Base-by-base conservation (phyloP, 2,797 vertebrate species). In the Cryptoblepharus egeriae region DNA sequence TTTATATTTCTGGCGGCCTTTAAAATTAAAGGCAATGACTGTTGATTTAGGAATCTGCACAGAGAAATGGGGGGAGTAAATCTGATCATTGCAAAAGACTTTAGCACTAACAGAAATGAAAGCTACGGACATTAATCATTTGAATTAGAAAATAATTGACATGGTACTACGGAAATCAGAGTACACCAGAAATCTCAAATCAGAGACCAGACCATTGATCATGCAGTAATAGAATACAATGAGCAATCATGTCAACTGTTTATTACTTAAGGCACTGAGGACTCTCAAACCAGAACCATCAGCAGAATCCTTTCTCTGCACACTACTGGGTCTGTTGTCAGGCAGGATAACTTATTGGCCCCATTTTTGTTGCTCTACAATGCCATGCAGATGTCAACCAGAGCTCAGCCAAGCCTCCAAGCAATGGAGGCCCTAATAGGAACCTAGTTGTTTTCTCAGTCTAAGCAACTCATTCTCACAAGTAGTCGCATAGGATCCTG, bases 11-110 rank as follows among this genome's bases (percentile, higher is more conserved):
- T 39, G 30, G 30, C n/a, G 39, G 3, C 60, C 28, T 78, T 20
- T 77, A 35, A 69, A 82, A 72, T 49, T 49, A 77, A 80, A 80
- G 49, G 22, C 26, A 52, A 69, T 45, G 35, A 9, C 32, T 49
- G 3, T 6, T 55, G 58, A 79, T 71, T 69, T 70, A 70, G 28
- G 52, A 18, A 3, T 75, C n/a, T 69, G 26, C 45, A 13, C 22
- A 67, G n/a, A 52, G 55, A 71, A 79, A 58, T 4, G 9, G 16
- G 20, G 12, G 55, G 28, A 57, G 60, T 42, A 58, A 72, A 57
- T 39, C 15, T 55, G 60, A 57, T 28, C 39, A 16, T 42, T 35
- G 52, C 13, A n/a, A 20, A n/a, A 11, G 1, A 28, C 20, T n/a
- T 64, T 26, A 72, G 3, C 24, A 45, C 64, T 79, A 30, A 77